Conservation (phyloP, 2,113 vertebrate species). For the Sclerurus mexicanus region DNA sequence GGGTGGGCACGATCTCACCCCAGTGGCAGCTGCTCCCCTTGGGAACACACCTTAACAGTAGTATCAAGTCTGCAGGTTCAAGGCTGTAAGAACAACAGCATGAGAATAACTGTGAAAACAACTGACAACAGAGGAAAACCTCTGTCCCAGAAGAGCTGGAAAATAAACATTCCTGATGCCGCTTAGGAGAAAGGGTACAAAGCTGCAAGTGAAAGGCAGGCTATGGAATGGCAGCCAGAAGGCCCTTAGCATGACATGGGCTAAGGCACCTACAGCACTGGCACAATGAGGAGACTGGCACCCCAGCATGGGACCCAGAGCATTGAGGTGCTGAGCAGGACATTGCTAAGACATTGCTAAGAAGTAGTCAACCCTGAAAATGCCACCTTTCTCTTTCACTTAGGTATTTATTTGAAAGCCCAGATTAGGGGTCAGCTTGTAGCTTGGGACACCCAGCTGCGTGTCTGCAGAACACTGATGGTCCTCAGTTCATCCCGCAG, state of each 20-base stretch:
- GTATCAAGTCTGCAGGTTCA: neutral
- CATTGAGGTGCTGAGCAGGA: neutral
- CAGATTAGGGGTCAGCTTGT: neutral
- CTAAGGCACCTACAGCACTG: neutral
- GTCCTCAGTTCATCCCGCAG: neutral
- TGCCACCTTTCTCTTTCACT: neutral
- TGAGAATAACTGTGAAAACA: neutral
- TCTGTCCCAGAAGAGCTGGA: neutral
- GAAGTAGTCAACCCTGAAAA: neutral
- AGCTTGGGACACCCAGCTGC: neutral
- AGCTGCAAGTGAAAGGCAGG: neutral
- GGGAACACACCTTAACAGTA: neutral
- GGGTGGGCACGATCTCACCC: neutral
- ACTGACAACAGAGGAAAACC: neutral
- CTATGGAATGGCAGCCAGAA: neutral
- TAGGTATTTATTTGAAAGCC: neutral
- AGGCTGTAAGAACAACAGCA: neutral
- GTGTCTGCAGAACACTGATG: neutral
- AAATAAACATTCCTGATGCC: neutral
- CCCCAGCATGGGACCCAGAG: neutral
- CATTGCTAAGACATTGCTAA: neutral
- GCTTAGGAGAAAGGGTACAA: neutral
- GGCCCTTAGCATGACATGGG: neutral
- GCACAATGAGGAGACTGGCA: neutral
- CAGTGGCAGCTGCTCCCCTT: neutral